phyloP scores from a whole-genome alignment of 2,113 vertebrate species.

The Lethenteron camtschaticum region DNA sequence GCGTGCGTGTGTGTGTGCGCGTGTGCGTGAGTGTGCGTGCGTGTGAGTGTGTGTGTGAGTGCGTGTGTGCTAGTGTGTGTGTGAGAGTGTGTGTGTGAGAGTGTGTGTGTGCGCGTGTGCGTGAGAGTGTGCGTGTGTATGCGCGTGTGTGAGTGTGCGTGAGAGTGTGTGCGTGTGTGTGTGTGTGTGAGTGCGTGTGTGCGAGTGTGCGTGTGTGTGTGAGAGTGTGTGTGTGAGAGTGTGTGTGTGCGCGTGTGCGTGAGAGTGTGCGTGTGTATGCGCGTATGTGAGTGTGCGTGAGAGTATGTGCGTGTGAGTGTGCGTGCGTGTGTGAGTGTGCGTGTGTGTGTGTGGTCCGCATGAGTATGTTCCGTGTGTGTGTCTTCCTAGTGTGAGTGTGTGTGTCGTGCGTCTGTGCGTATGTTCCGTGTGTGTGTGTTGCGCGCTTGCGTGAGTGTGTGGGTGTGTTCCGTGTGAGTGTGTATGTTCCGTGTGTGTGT shows the following conservation, averaged over 20 bases:
- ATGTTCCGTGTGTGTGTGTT: too few relatives aligned
- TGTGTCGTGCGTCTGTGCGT: too few relatives aligned
- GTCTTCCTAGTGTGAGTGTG: too few relatives aligned
- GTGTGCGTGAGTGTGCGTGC: background rate
- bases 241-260: background rate
- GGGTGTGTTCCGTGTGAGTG: too few relatives aligned
- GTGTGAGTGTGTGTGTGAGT: background rate
- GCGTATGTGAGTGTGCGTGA: too few relatives aligned
- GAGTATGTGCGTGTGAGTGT: too few relatives aligned
- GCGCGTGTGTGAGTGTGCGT: constrained; percentile 10
- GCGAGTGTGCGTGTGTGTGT: background rate
- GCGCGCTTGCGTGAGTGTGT: too few relatives aligned
- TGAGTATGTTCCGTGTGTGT: too few relatives aligned
- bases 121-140: constrained; percentile 6
- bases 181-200: constrained; percentile 10
- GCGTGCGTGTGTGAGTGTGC: too few relatives aligned
- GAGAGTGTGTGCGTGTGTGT: constrained; percentile 6
- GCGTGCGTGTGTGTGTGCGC: background rate
- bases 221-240: background rate
- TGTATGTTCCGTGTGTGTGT: too few relatives aligned
- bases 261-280: too few relatives aligned
- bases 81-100: constrained; percentile 18
- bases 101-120: background rate
- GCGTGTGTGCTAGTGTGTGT: constrained; percentile 10
- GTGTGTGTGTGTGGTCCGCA: too few relatives aligned